Base-by-base conservation (phyloP, 2,797 vertebrate species). In the Coluber constrictor region DNA sequence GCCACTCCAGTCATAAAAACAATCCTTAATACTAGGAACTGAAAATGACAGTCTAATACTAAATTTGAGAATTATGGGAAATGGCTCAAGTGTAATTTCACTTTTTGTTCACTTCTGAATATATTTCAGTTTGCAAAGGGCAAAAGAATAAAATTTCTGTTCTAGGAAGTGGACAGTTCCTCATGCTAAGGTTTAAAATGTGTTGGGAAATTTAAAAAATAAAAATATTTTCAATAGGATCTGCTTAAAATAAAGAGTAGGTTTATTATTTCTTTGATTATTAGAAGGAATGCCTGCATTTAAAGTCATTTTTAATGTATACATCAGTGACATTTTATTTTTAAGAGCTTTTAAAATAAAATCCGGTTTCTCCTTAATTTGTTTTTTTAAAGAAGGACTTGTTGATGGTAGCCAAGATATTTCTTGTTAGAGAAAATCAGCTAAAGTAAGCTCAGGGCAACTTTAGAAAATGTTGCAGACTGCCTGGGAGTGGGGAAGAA, bases 71-170 rank as follows among this genome's bases (percentile, higher is more conserved):
- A 25, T 96, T 92, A 94, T 95, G 96, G 92, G 89, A 94, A 91
- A 89, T 93, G 95, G 96, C 95, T 95, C 96, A 94, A 79, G 94
- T 90, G 94, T 13, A 93, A 93, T 93, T 90, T 92, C 91, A 94
- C 94, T 95, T 93, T 87, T 90, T 95, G 90, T 95, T 95, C 93
- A 94, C 95, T 97, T 96, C 37, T 95, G 94, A 83, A 70, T 94
- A 94, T 93, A 63, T 95, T 86, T 87, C 29, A 23, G 74, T 94
- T 91, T 93, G 96, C 94, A 93, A 95, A 93, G 94, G 94, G 86
- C 92, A 96, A 96, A 96, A 88, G 29, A 92, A 92, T 94, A 93
- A 93, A 11, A 43, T 23, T 23, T 43, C 37, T 25, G 20, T 79
- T 43, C 93, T 86, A 91, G 94, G 94, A 92, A 95, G 91, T 4